phyloP scores from a whole-genome alignment of 2,797 vertebrate species.

The Chaunax sp. region DNA sequence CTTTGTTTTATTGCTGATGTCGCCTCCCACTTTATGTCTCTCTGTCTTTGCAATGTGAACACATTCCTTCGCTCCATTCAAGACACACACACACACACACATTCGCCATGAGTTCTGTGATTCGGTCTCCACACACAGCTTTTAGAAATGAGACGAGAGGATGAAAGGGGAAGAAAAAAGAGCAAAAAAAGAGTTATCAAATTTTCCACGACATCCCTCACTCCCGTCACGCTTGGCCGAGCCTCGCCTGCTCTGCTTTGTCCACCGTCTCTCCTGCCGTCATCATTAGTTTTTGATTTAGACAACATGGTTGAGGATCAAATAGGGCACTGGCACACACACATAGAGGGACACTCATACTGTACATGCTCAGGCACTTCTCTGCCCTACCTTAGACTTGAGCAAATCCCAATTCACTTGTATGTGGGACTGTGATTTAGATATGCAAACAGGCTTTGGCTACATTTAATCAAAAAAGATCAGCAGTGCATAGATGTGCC shows the following conservation, averaged over 20 bases:
- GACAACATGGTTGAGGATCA: neutral
- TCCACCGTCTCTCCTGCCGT: conserved; percentile 28
- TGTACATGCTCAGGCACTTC: neutral
- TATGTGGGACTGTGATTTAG: conserved; percentile 50
- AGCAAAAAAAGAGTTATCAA: too few species aligned
- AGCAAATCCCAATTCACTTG: conserved; percentile 46
- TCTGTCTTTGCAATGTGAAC: conserved; percentile 6
- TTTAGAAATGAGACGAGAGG: neutral
- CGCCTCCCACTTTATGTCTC: neutral
- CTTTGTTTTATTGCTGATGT: conserved; percentile 14
- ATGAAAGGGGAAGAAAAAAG: conserved; percentile 2
- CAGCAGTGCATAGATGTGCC: conserved; percentile 59
- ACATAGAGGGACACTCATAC: conserved; percentile 3
- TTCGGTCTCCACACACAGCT: neutral
- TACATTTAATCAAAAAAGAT: conserved; percentile 77
- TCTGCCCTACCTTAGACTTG: conserved; percentile 16
- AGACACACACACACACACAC: neutral
- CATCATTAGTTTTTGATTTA: conserved; percentile 49
- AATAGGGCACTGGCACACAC: conserved; percentile 20
- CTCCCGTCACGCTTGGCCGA: conserved; percentile 40
- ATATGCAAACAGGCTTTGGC: conserved; percentile 72
- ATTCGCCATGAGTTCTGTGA: neutral
- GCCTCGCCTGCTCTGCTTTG: conserved; percentile 21
- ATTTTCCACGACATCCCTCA: conserved; percentile 61
- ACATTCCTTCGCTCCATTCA: neutral